A percentile compares a stretch with the other conserved stretches of the same genome.
Evolutionary conservation across 1,140 invertebrate species (phyloP).

Genomic region (Delia radicum): DNA sequence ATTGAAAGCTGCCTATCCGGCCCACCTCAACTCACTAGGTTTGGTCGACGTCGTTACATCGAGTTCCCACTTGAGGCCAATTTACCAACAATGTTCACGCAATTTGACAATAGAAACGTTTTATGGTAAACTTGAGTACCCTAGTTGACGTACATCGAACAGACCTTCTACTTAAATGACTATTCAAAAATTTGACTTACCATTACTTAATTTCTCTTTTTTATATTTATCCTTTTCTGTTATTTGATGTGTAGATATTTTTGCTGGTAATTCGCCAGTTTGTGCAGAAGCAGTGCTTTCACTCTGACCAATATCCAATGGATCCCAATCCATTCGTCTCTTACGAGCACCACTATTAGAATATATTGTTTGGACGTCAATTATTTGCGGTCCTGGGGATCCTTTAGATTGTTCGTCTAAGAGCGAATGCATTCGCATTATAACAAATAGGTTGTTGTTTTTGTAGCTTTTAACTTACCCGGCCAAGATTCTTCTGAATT

Average conservation of each 20-base stretch:
- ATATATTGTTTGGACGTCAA: slow-evolving; percentile 54
- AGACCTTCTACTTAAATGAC: too few relatives aligned
- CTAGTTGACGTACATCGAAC: too few relatives aligned
- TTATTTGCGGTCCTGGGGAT: slow-evolving; percentile 52
- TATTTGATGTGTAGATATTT: slow-evolving; percentile 33
- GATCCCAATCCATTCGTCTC: slow-evolving; percentile 57
- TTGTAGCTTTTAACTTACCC: slow-evolving; percentile 36
- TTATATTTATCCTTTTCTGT: slow-evolving; percentile 50
- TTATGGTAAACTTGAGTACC: too few relatives aligned
- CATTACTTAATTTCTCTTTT: slow-evolving; percentile 35
- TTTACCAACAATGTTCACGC: too few relatives aligned
- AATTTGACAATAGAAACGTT: too few relatives aligned
- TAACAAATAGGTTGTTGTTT: background rate
- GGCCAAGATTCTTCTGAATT: slow-evolving; percentile 56
- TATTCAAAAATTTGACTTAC: too few relatives aligned
- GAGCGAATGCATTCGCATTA: background rate
- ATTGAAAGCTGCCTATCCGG: too few relatives aligned
- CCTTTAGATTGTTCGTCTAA: slow-evolving; percentile 50
- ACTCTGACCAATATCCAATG: slow-evolving; percentile 53
- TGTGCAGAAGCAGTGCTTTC: slow-evolving; percentile 45
- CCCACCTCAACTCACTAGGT: too few relatives aligned
- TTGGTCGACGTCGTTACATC: too few relatives aligned
- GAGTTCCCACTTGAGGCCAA: too few relatives aligned
- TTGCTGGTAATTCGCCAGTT: slow-evolving; percentile 42
- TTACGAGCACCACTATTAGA: slow-evolving; percentile 50